Conservation (phyloP, 1,140 invertebrate genomes). For the Nasonia giraulti region DNA sequence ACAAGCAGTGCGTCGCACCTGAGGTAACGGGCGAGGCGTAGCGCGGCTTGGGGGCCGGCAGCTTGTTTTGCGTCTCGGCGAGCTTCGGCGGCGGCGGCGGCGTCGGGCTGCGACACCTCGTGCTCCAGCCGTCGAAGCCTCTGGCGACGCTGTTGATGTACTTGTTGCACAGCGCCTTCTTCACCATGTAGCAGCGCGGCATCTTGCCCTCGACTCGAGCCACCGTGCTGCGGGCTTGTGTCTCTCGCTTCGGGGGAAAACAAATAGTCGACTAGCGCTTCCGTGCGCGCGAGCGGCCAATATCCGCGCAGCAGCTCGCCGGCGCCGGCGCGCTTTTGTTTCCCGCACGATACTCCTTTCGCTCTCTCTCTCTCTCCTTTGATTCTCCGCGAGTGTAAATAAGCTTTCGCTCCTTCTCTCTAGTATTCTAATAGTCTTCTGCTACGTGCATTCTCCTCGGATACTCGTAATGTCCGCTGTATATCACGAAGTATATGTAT, state of each 20-base stretch:
- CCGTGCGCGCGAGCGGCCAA: neutral
- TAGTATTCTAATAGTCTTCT: too few species aligned
- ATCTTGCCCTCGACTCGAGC: slow-evolving; percentile 60
- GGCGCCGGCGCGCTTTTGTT: slow-evolving; percentile 13
- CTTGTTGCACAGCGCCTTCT: slow-evolving; percentile 76
- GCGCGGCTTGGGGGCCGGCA: slow-evolving; percentile 36
- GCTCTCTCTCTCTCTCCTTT: neutral
- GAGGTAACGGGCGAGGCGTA: slow-evolving; percentile 26
- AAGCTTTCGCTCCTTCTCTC: neutral
- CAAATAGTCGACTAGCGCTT: neutral
- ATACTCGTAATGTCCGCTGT: slow-evolving; percentile 23
- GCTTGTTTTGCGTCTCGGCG: slow-evolving; percentile 30
- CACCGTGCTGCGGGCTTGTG: neutral
- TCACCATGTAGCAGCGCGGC: slow-evolving; percentile 77
- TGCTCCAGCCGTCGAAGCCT: slow-evolving; percentile 68
- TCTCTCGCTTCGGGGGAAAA: neutral
- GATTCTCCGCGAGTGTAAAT: neutral
- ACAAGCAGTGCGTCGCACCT: neutral
- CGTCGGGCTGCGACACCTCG: slow-evolving; percentile 62
- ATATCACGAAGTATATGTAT: neutral
- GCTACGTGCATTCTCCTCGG: neutral
- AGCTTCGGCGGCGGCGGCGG: slow-evolving; percentile 55
- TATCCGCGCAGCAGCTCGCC: neutral
- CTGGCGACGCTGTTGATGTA: slow-evolving; percentile 71
- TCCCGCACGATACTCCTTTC: neutral